Conservation (phyloP, 1,140 invertebrate genomes). For the Triops cancriformis region DNA sequence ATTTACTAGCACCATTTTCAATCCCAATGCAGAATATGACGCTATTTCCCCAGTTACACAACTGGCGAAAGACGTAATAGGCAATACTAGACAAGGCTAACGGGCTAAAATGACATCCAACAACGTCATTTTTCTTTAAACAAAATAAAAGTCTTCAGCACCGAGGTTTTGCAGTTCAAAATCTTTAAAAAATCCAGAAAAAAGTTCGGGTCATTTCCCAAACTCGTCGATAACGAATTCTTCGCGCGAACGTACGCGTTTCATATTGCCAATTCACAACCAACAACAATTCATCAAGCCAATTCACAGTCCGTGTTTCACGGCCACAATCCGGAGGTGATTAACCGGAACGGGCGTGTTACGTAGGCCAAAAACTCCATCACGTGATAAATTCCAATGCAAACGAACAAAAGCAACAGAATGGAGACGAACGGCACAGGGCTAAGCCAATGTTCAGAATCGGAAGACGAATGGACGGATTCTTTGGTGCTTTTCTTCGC, state of each 20-base stretch:
- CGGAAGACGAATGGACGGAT: conserved; percentile 1
- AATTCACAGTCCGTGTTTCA: not conserved
- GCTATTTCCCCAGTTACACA: no score
- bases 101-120: no score
- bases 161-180: no score
- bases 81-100: no score
- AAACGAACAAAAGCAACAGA: not conserved
- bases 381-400: not conserved
- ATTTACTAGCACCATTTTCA: no score
- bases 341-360: not conserved
- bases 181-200: no score
- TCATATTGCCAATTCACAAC: not conserved
- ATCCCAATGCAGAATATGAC: no score
- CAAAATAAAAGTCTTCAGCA: no score
- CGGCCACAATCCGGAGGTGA: not conserved
- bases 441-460: not conserved
- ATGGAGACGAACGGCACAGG: not conserved
- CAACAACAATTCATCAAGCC: not conserved
- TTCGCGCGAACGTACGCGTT: no score
- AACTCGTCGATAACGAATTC: no score
- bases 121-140: no score
- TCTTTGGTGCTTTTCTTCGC: conserved; percentile 24
- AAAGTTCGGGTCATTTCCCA: not conserved
- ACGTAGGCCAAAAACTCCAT: not conserved
- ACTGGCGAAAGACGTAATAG: no score